Evolutionary conservation across 1,140 invertebrate genomes (phyloP).

Genomic region (Gonioctena quinquepunctata): DNA sequence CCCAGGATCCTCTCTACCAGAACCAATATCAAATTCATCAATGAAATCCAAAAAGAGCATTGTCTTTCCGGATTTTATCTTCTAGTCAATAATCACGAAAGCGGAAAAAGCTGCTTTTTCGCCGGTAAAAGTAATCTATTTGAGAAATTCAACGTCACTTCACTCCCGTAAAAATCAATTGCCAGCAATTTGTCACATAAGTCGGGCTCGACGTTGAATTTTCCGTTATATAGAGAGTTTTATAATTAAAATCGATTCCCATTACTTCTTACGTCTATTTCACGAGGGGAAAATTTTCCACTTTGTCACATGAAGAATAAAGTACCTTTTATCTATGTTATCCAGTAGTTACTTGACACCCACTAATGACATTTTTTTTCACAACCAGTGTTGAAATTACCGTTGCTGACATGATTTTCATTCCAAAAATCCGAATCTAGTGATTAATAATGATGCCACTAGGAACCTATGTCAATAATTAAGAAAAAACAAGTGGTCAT

Average conservation of each 20-base stretch:
- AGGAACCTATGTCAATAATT: not conserved
- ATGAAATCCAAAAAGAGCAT: too few relatives aligned
- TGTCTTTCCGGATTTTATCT: too few relatives aligned
- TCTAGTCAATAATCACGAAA: too few relatives aligned
- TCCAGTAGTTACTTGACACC: not conserved
- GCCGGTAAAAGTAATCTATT: too few relatives aligned
- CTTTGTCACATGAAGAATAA: not conserved
- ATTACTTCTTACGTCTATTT: constrained; percentile 17
- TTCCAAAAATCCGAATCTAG: too few relatives aligned
- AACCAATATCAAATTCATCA: too few relatives aligned
- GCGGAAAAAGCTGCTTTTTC: too few relatives aligned
- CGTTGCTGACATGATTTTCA: not conserved
- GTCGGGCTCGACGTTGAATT: not conserved
- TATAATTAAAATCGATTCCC: constrained; percentile 21
- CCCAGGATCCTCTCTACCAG: too few relatives aligned
- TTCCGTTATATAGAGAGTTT: constrained; percentile 7
- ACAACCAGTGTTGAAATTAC: not conserved
- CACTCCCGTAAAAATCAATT: constrained; percentile 7
- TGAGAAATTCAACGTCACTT: too few relatives aligned
- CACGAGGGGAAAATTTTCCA: not conserved
- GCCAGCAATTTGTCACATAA: constrained; percentile 1
- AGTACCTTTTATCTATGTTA: not conserved
- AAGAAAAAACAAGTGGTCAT: not conserved
- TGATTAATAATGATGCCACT: too few relatives aligned
- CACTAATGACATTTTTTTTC: not conserved